phyloP scores from a whole-genome alignment of 2,113 vertebrate genomes.

The Camelus dromedarius region DNA sequence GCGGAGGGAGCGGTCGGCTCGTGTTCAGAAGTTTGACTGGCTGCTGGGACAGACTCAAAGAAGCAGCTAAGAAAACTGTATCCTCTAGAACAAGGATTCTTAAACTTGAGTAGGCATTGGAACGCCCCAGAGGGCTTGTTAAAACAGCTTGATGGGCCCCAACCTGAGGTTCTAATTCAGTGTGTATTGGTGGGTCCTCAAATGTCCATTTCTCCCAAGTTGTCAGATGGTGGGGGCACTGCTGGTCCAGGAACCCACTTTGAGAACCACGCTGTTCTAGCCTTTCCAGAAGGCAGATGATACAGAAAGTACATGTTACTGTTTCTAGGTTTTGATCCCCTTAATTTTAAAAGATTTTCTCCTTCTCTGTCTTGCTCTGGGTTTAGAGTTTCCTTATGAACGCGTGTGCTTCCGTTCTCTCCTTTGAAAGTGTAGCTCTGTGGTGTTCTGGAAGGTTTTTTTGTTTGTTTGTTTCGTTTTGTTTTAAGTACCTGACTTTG shows the following conservation, averaged over 20 bases:
- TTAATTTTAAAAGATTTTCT: not conserved
- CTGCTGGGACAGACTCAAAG: not conserved
- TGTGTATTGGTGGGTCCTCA: not conserved
- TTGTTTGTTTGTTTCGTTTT: not conserved
- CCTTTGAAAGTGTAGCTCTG: not conserved
- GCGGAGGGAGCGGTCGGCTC: rapidly evolving
- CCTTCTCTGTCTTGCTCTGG: not conserved
- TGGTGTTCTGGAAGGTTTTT: not conserved
- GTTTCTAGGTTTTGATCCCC: not conserved
- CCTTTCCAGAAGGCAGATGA: not conserved
- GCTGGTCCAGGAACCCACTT: not conserved
- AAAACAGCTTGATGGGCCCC: not conserved
- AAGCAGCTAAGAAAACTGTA: not conserved
- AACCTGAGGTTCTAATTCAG: not conserved
- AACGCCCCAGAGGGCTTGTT: not conserved
- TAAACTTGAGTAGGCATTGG: not conserved
- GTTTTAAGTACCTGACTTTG: not conserved
- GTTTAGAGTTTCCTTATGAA: not conserved
- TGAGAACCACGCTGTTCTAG: not conserved
- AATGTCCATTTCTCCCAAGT: not conserved
- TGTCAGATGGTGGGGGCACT: not conserved
- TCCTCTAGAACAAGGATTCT: not conserved
- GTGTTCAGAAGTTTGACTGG: not conserved
- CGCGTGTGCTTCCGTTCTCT: not conserved
- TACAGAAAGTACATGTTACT: not conserved